A percentile compares a stretch with the other conserved stretches of the same genome.
phyloP scores from a whole-genome alignment of 2,797 vertebrate species.

The Tympanoctomys barrerae region DNA sequence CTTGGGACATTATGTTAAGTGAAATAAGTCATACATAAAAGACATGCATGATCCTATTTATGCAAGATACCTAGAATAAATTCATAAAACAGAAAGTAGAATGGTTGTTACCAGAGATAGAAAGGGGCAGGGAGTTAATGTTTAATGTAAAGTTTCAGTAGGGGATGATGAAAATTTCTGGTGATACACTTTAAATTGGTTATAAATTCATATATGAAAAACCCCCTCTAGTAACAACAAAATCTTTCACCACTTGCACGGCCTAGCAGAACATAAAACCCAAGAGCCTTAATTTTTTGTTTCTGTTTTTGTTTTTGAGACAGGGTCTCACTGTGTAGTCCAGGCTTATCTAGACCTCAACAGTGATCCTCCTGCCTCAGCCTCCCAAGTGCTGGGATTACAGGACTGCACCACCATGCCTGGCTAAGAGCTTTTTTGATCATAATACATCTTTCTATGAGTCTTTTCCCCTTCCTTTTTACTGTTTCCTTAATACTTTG shows the following conservation, averaged over 20 bases:
- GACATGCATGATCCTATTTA: neutral
- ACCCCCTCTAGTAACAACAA: neutral
- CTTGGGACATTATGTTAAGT: slow-evolving; percentile 14
- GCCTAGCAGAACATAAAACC: slow-evolving; percentile 10
- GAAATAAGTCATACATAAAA: slow-evolving; percentile 18
- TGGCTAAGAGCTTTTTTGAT: slow-evolving; percentile 7
- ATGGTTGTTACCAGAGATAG: neutral
- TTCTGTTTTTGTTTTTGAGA: no score
- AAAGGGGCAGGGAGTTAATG: neutral
- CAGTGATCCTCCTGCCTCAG: no score
- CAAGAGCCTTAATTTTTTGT: neutral
- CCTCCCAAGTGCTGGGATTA: no score
- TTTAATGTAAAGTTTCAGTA: slow-evolving; percentile 43
- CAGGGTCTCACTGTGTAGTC: no score
- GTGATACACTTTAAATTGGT: neutral
- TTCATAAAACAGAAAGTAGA: neutral
- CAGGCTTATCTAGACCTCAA: no score
- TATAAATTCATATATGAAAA: neutral
- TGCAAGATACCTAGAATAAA: neutral
- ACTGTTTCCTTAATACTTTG: neutral
- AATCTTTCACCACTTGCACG: neutral
- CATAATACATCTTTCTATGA: neutral
- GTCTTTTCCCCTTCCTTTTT: slow-evolving; percentile 28
- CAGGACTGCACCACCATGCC: no score
- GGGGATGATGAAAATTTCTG: neutral